Evolutionary conservation across 2,797 vertebrate species (phyloP), one percentile per base, ranked within the genome.

Genomic region (Macroramphosus scolopax): DNA sequence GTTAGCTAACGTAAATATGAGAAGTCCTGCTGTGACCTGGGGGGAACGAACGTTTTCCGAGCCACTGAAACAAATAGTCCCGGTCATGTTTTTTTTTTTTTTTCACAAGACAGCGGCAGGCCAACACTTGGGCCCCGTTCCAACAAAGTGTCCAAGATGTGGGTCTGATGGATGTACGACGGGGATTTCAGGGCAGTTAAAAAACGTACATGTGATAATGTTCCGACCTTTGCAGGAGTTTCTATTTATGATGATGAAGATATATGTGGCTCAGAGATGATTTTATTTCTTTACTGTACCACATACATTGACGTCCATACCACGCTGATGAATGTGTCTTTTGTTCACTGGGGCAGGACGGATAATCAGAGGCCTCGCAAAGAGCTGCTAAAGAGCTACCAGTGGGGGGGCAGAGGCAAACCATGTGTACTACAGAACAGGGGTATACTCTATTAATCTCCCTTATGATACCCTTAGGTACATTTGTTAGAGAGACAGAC

Each of bases 1-100:
- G 79, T 68, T 17, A 59, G 51, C 56, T 77, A 33, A 64, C 80
- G 62, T 82, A 82, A 82, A 87, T 81, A 83, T 45, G 81, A 82
- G 72, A 84, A 69, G 67, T 78, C 69, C 61, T 68, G 56, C 50
- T 32, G 5, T 74, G 68, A 86, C 80, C 79, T n/a, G 51, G 39
- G 55, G 63, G 53, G 50, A 8, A 3, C 36, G 32, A 56, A n/a
- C n/a, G n/a, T n/a, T n/a, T n/a, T n/a, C n/a, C n/a, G n/a, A n/a
- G n/a, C n/a, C n/a, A n/a, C n/a, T 63, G 57, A 60, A 66, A 77
- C 73, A 72, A 74, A 77, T 24, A 53, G 41, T 41, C 32, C 50
- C 22, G 50, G 67, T 75, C 60, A 3, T 30, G 9, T 28, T 61
- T 39, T 53, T 18, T n/a, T n/a, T n/a, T n/a, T n/a, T n/a, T n/a